These are phyloP conservation scores for Nycticorax nycticorax DNA, from an alignment of 2,113 vertebrate species.

Conservation along the genomic window DNA sequence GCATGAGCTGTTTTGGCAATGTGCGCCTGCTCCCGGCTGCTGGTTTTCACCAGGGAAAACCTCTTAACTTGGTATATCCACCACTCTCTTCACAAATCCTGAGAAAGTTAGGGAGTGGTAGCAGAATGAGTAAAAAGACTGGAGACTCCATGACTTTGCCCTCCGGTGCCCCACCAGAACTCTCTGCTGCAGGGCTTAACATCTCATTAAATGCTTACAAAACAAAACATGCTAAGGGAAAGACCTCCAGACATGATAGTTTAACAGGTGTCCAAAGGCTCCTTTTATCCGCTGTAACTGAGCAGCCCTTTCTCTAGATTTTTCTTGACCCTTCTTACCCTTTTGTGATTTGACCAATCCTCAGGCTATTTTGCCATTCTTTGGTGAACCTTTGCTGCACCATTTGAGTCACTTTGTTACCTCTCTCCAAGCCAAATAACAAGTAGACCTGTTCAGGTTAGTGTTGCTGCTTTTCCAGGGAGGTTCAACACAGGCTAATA, in stretches of 20 bases:
- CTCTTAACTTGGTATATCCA: background rate
- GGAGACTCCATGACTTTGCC: background rate
- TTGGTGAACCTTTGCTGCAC: background rate
- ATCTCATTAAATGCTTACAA: background rate
- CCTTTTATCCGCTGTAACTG: background rate
- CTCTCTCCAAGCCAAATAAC: background rate
- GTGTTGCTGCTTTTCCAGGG: background rate
- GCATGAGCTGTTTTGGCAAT: background rate
- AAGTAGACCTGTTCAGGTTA: background rate
- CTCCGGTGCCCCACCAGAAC: background rate
- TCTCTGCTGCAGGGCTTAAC: background rate
- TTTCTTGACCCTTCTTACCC: background rate
- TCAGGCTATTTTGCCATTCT: background rate
- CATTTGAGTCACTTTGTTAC: background rate
- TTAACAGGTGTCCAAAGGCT: background rate
- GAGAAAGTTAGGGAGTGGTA: background rate
- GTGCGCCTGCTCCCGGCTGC: fast-evolving
- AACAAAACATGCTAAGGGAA: background rate
- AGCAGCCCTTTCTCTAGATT: background rate
- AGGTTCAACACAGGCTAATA: background rate
- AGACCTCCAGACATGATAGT: background rate
- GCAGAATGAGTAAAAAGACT: background rate
- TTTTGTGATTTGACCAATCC: background rate
- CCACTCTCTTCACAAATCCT: background rate
- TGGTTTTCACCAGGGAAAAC: background rate